A percentile compares a stretch with the other conserved stretches of the same genome.
These are phyloP conservation scores for Unio pictorum DNA, from an alignment of 2,888 invertebrate species.

Conservation along the genomic window DNA sequence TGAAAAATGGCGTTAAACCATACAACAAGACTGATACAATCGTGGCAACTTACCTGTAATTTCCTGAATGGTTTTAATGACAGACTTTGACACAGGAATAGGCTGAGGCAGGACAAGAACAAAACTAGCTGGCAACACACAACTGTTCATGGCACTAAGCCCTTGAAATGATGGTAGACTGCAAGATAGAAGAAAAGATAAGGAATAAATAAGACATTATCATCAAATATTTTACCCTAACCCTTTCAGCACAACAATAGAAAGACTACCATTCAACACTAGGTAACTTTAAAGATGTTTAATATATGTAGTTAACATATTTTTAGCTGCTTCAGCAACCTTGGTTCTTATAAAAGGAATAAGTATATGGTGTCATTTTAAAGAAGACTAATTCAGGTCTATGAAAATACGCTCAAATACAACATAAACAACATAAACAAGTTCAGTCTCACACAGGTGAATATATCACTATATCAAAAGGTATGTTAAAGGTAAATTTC, in stretches of 20 bases:
- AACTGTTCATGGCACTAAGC: constrained; percentile 87
- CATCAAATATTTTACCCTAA: background rate
- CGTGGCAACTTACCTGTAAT: constrained; percentile 66
- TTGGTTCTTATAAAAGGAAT: no score
- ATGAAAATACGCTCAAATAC: no score
- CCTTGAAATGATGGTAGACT: constrained; percentile 86
- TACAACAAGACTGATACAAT: no score
- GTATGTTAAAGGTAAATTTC: no score
- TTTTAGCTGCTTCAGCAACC: no score
- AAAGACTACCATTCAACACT: background rate
- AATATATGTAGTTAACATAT: no score
- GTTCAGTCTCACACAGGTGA: no score
- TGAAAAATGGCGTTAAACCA: no score
- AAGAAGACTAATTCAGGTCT: no score
- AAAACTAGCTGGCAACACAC: constrained; percentile 92
- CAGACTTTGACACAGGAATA: constrained; percentile 86
- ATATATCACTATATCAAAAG: no score
- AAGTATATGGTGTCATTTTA: no score
- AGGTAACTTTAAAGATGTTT: background rate
- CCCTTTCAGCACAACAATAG: background rate
- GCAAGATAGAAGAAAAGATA: constrained; percentile 41
- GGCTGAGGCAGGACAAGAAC: constrained; percentile 87
- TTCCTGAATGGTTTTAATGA: constrained; percentile 80
- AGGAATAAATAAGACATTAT: background rate
- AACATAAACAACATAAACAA: no score